Percentiles rank a stretch among this genome's conserved stretches.
Evolutionary conservation across 2,888 invertebrate species (phyloP).

Genomic region (Hirtodrosophila duncani): DNA sequence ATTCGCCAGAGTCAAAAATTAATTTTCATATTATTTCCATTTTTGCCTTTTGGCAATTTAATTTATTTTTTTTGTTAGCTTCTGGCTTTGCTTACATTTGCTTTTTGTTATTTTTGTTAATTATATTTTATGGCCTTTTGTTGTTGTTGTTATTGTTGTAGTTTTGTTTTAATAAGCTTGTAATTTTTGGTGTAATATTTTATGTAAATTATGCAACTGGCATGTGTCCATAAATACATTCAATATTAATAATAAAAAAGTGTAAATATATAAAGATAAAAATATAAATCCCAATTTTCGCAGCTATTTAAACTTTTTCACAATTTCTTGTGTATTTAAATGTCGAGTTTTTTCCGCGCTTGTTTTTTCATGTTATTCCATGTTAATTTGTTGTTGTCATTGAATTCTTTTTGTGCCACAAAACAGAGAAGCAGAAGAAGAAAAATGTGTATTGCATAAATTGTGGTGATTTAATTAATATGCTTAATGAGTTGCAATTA

Average conservation of each 20-base stretch:
- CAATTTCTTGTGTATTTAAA: slow-evolving; percentile 13
- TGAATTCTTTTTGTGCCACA: slow-evolving; percentile 30
- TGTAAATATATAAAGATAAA: neutral
- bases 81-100: neutral
- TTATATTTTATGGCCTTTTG: slow-evolving; percentile 17
- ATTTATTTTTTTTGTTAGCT: slow-evolving; percentile 14
- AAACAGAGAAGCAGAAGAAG: no score
- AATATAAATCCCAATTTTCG: slow-evolving; percentile 15
- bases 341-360: slow-evolving; percentile 18
- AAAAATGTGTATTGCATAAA: slow-evolving; percentile 55
- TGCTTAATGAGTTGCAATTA: slow-evolving; percentile 73
- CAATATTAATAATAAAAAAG: slow-evolving; percentile 10
- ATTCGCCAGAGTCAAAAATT: no score
- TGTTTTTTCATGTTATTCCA: slow-evolving; percentile 24
- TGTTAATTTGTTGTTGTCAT: slow-evolving; percentile 45
- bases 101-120: slow-evolving; percentile 20
- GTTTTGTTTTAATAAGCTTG: slow-evolving; percentile 48
- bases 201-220: slow-evolving; percentile 40
- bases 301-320: slow-evolving; percentile 18
- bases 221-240: slow-evolving; percentile 18
- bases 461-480: slow-evolving; percentile 72
- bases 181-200: slow-evolving; percentile 50
- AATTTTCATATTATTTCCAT: slow-evolving; percentile 23
- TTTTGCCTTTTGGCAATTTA: neutral
- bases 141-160: slow-evolving; percentile 40